Conservation (phyloP, 2,113 vertebrate genomes). For the Colaptes auratus region DNA sequence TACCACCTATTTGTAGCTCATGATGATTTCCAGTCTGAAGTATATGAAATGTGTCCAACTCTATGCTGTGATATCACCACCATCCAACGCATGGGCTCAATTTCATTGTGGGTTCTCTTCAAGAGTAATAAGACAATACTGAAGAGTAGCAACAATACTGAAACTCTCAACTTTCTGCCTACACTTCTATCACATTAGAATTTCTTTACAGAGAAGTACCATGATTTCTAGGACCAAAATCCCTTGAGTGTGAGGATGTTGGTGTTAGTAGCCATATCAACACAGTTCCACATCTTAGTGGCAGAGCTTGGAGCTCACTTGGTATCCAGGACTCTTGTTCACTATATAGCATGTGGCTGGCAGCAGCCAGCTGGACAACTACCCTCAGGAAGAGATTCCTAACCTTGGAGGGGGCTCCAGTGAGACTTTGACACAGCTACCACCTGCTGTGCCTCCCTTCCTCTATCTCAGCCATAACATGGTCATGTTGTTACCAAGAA, state of each 20-base stretch:
- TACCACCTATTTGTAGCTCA: neutral
- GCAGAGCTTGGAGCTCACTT: neutral
- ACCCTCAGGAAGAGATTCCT: neutral
- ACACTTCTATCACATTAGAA: neutral
- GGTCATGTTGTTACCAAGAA: neutral
- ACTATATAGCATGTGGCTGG: neutral
- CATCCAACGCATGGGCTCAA: rapidly evolving
- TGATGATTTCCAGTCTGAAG: neutral
- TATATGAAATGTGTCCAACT: neutral
- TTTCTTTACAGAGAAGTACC: neutral
- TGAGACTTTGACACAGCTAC: rapidly evolving
- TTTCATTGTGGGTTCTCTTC: neutral
- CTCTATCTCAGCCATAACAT: neutral
- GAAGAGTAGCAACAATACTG: neutral
- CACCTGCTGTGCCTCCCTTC: neutral
- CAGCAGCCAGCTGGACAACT: neutral
- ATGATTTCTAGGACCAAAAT: neutral
- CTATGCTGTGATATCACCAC: neutral
- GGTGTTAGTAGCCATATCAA: neutral
- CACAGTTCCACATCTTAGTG: neutral
- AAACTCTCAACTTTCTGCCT: neutral
- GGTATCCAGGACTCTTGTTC: neutral
- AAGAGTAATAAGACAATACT: neutral
- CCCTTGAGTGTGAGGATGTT: neutral
- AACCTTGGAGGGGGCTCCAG: neutral